Conservation (phyloP, 2,797 vertebrate genomes). For the Alexandromys oeconomus region DNA sequence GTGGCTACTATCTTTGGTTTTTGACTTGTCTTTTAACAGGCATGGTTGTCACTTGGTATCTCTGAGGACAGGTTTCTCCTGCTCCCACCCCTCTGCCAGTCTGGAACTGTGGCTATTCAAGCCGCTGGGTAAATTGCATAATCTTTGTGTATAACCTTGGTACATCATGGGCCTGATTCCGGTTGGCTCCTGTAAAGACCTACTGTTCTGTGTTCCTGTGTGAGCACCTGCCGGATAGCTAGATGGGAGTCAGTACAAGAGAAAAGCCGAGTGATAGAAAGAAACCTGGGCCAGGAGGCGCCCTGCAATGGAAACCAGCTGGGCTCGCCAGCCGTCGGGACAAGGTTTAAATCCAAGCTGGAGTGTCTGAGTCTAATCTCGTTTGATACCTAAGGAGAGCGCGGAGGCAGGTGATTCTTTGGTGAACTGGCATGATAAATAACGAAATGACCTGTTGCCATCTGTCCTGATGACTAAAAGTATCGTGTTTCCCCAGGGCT, state of each 20-base stretch:
- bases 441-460: neutral
- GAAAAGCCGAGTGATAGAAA: neutral
- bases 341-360: neutral
- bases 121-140: neutral
- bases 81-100: neutral
- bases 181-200: neutral
- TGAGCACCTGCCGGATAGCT: neutral
- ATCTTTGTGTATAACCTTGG: neutral
- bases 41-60: neutral
- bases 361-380: slow-evolving; percentile 24
- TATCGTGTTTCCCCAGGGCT: neutral
- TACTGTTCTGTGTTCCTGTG: neutral
- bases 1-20: neutral
- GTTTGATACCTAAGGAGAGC: neutral
- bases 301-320: neutral
- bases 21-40: neutral
- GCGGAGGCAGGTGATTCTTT: neutral
- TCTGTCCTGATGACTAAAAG: neutral
- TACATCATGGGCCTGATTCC: neutral
- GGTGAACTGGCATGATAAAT: neutral
- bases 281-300: neutral
- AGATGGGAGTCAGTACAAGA: neutral
- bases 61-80: neutral
- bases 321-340: neutral
- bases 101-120: neutral